phyloP scores from a whole-genome alignment of 2,888 invertebrate species.

The Acleris literana region DNA sequence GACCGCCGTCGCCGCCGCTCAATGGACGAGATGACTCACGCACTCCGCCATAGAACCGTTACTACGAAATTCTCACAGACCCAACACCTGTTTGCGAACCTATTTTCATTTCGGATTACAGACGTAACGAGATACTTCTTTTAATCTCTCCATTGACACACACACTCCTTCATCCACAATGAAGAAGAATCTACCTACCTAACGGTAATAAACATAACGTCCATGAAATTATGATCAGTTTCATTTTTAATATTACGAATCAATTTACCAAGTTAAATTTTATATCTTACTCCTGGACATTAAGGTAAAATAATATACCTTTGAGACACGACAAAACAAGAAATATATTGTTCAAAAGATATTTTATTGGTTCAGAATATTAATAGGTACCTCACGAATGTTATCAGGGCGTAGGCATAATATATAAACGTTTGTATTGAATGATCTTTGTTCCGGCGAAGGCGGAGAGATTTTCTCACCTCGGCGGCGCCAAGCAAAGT shows the following conservation, averaged over 20 bases:
- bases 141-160: conserved; percentile 21
- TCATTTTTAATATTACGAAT: too few relatives aligned
- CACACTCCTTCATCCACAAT: conserved; percentile 10
- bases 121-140: conserved; percentile 22
- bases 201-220: too few relatives aligned
- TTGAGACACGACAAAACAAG: too few relatives aligned
- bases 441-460: conserved; percentile 46
- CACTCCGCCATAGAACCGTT: conserved; percentile 75
- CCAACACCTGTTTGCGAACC: conserved; percentile 57
- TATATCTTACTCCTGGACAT: too few relatives aligned
- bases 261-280: too few relatives aligned
- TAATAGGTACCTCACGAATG: conserved; percentile 30
- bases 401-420: conserved; percentile 37
- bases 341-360: too few relatives aligned
- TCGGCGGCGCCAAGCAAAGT: conserved; percentile 61
- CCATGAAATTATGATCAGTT: too few relatives aligned
- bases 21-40: conserved; percentile 78
- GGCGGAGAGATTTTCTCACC: conserved; percentile 75
- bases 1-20: conserved; percentile 57
- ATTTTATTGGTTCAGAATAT: too few relatives aligned
- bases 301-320: too few relatives aligned
- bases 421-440: background rate
- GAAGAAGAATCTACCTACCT: background rate
- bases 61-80: conserved; percentile 63
- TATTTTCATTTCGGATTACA: conserved; percentile 58